Percentiles rank a stretch among this genome's conserved stretches.
phyloP scores from a whole-genome alignment of 2,888 invertebrate species.

The Agelastica alni region DNA sequence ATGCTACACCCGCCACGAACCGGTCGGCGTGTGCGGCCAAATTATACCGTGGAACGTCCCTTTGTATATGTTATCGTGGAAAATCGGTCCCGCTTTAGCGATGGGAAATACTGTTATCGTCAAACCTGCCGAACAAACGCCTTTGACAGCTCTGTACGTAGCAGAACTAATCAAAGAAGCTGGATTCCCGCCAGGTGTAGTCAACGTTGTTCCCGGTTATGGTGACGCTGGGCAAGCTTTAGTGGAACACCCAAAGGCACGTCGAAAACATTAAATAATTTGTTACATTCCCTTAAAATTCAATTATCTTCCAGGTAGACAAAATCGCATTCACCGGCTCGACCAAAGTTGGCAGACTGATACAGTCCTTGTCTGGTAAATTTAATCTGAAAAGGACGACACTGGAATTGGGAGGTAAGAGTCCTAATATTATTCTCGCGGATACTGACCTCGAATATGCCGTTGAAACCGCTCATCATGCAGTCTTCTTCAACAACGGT shows the following conservation, averaged over 20 bases:
- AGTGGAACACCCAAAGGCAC: slow-evolving; percentile 64
- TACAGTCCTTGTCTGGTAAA: slow-evolving; percentile 75
- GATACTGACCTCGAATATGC: slow-evolving; percentile 83
- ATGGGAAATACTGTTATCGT: slow-evolving; percentile 74
- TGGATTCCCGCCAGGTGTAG: slow-evolving; percentile 89
- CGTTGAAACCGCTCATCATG: slow-evolving; percentile 82
- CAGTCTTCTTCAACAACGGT: slow-evolving; percentile 88
- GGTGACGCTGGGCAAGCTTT: slow-evolving; percentile 84
- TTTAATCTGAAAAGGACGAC: slow-evolving; percentile 85
- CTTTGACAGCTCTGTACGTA: slow-evolving; percentile 85
- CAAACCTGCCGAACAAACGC: slow-evolving; percentile 96
- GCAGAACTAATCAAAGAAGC: slow-evolving; percentile 87
- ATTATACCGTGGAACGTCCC: slow-evolving; percentile 97
- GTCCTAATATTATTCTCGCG: slow-evolving; percentile 85
- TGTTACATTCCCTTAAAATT: too few species aligned
- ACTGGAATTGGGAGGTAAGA: slow-evolving; percentile 92
- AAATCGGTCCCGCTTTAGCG: slow-evolving; percentile 76
- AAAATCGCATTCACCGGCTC: slow-evolving; percentile 95
- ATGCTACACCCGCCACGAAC: slow-evolving; percentile 86
- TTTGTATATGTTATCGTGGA: slow-evolving; percentile 93
- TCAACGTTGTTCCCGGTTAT: slow-evolving; percentile 89
- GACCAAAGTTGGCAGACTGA: slow-evolving; percentile 83
- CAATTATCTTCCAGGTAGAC: slow-evolving; percentile 68
- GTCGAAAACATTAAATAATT: too few species aligned
- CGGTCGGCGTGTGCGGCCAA: slow-evolving; percentile 93